Conservation (phyloP, 2,888 invertebrate genomes). For the Diarsia dahlii region DNA sequence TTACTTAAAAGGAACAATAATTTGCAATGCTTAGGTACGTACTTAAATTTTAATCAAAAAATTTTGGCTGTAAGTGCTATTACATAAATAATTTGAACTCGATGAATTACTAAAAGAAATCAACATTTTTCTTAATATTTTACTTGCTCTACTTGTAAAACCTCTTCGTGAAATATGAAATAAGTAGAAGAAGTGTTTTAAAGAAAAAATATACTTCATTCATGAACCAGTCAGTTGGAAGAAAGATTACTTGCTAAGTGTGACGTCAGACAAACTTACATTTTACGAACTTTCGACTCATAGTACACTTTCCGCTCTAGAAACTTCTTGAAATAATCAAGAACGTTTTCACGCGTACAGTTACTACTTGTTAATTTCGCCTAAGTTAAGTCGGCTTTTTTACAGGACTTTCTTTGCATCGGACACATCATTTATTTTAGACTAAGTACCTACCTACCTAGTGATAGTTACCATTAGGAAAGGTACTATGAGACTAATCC, state of each 20-base stretch:
- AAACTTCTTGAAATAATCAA: conserved; percentile 35
- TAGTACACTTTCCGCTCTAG: conserved; percentile 24
- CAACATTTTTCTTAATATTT: conserved; percentile 6
- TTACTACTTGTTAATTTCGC: background rate
- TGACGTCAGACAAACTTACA: conserved; percentile 45
- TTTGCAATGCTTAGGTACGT: background rate
- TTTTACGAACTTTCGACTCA: conserved; percentile 32
- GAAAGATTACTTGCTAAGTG: conserved; percentile 41
- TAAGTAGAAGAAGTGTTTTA: background rate
- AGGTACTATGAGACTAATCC: background rate
- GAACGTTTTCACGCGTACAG: conserved; percentile 5
- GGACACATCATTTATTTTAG: background rate
- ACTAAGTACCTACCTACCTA: background rate
- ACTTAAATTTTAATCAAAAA: background rate
- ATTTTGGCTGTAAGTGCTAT: too few relatives aligned
- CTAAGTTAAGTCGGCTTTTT: background rate
- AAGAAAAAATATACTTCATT: conserved; percentile 39
- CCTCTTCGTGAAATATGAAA: background rate
- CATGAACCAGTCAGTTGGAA: conserved; percentile 48
- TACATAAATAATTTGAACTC: background rate
- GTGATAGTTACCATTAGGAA: background rate
- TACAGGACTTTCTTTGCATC: too few relatives aligned
- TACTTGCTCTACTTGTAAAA: conserved; percentile 7
- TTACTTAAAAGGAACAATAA: background rate
- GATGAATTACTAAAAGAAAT: background rate